A percentile compares a stretch with the other conserved stretches of the same genome.
Conservation (phyloP, 2,797 vertebrate genomes). For the Leucoraja ocellata region DNA sequence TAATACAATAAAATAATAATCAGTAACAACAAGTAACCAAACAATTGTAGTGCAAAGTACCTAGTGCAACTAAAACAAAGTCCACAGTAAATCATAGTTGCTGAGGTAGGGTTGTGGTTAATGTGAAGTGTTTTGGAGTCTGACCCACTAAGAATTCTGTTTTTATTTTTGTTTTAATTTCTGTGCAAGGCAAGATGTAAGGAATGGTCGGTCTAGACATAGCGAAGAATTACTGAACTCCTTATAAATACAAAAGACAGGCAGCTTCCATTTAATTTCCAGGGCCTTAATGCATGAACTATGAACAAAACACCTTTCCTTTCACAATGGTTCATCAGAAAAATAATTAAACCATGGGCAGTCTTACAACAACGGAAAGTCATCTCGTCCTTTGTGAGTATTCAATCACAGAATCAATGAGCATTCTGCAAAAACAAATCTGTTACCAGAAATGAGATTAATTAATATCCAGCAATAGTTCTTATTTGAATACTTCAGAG, state of each 20-base stretch:
- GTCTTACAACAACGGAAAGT: neutral
- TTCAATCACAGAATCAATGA: neutral
- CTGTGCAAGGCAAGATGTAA: neutral
- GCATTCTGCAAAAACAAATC: conserved; percentile 29
- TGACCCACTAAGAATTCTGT: neutral
- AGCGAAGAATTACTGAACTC: neutral
- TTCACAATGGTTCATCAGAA: neutral
- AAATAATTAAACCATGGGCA: neutral
- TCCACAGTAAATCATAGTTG: no score
- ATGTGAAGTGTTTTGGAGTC: no score
- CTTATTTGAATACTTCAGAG: neutral
- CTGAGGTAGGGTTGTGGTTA: no score
- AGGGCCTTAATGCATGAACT: neutral
- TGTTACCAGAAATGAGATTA: conserved; percentile 3
- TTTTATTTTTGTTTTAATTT: neutral
- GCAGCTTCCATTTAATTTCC: neutral
- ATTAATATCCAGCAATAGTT: neutral
- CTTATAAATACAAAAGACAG: neutral
- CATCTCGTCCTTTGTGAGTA: neutral
- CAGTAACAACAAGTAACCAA: no score
- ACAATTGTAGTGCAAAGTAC: no score
- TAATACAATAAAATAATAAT: no score
- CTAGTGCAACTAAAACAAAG: no score
- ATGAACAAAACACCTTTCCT: neutral
- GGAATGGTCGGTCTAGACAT: neutral